Base-by-base conservation (phyloP, 1,140 invertebrate species). In the Schlechtendalia chinensis region DNA sequence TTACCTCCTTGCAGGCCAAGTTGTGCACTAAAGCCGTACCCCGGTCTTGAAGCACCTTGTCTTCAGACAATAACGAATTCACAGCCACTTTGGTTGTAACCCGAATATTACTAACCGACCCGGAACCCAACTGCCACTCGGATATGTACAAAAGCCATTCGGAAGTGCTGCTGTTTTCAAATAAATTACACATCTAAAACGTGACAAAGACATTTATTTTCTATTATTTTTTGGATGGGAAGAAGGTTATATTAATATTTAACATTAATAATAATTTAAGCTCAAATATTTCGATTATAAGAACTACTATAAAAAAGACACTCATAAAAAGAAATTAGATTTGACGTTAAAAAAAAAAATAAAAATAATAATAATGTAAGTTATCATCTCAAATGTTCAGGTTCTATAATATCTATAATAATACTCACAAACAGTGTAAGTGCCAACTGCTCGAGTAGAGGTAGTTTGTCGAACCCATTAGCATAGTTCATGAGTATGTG, bases 61-160 rank as follows among this genome's bases (percentile, higher is more conserved):
- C 89, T 80, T 93, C 92, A 14, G 93, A 91, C 0, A 97, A 89
- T 63, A 95, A 86, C 81, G 92, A 91, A 85, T 96, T 94, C 2
- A 96, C 94, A 17, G 93, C 93, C 29, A 96, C 92, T 88, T 95
- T 94, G 5, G 94, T 96, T 27, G 94, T 96, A 8, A 94, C 94
- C 47, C 94, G 88, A 83, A 96, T 95, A 85, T 97, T 97, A 83
- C 93, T 95, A 61, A 94, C 91, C 81, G 88, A 89, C 82, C 91
- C 89, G 19, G 89, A 90, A 77, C 89, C 89, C 83, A 91, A 90
- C 39, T 90, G 89, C 95, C 95, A 97, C 85, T 96, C 94, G 22
- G 93, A 95, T 84, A 97, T 96, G 86, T 96, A 96, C 82, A 96
- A 87, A 82, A 96, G 85, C 95, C 95, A 97, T 86, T 97, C 95